These are phyloP conservation scores for Meghimatium bilineatum DNA, from an alignment of 2,888 invertebrate species.

Conservation along the genomic window DNA sequence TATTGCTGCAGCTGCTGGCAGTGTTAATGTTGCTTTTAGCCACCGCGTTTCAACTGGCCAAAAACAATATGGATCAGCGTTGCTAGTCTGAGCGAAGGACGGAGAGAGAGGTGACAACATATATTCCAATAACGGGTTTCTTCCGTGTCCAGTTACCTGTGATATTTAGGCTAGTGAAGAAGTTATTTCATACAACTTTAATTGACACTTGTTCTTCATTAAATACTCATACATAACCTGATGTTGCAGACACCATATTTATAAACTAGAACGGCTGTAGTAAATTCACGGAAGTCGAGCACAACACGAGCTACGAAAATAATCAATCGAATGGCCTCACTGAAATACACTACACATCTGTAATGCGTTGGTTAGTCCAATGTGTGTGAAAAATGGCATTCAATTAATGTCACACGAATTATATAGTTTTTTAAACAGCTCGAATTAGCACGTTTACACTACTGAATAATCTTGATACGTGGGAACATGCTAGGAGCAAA, in stretches of 20 bases:
- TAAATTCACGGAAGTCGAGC: neutral
- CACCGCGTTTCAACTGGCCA: neutral
- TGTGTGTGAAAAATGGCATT: neutral
- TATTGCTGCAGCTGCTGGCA: constrained; percentile 4
- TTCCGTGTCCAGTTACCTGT: neutral
- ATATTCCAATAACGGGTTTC: neutral
- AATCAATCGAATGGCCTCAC: neutral
- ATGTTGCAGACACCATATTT: neutral
- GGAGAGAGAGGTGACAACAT: neutral
- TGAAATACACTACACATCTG: neutral
- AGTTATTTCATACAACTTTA: no score
- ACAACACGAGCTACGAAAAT: neutral
- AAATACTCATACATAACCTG: no score
- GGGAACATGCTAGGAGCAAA: neutral
- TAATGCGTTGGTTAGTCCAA: neutral
- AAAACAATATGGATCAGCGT: constrained; percentile 14
- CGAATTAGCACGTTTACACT: neutral
- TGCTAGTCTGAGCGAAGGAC: neutral
- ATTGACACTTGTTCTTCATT: no score
- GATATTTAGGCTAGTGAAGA: no score
- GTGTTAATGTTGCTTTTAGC: neutral
- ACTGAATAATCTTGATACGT: neutral
- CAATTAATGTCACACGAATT: neutral
- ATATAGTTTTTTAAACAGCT: neutral
- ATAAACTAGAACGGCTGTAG: neutral